These are phyloP conservation scores for Acromyrmex heyeri DNA, from an alignment of 1,140 invertebrate species.

Conservation along the genomic window DNA sequence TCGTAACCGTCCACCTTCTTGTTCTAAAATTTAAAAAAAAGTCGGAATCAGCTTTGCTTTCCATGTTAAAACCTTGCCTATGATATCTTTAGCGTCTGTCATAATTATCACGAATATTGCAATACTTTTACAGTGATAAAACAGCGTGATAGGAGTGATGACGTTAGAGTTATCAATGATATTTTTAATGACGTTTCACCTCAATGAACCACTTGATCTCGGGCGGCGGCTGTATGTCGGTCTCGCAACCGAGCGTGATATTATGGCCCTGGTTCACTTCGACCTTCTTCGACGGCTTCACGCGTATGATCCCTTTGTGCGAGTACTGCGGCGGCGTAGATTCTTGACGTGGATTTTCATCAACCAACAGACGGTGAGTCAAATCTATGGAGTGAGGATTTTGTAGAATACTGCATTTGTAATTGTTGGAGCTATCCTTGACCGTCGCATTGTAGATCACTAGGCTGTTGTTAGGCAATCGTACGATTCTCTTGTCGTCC, in stretches of 20 bases:
- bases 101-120: constrained; percentile 5
- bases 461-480: constrained; percentile 68
- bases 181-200: constrained; percentile 67
- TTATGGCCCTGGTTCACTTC: constrained; percentile 60
- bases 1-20: constrained; percentile 60
- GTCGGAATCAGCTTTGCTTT: neutral
- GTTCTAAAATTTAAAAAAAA: constrained; percentile 67
- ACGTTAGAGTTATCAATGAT: neutral
- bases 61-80: neutral
- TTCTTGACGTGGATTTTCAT: neutral
- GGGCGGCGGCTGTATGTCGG: constrained; percentile 24
- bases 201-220: constrained; percentile 80
- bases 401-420: constrained; percentile 71
- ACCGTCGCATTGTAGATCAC: constrained; percentile 69
- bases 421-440: constrained; percentile 72
- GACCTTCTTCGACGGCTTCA: constrained; percentile 66
- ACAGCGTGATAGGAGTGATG: neutral
- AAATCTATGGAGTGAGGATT: constrained; percentile 44
- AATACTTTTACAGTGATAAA: neutral
- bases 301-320: constrained; percentile 61
- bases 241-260: constrained; percentile 72
- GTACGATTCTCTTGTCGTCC: constrained; percentile 42
- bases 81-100: neutral
- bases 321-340: constrained; percentile 29
- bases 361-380: constrained; percentile 72